These are phyloP conservation scores for Pteropus alecto DNA, from an alignment of 2,113 vertebrate species.

Conservation along the genomic window DNA sequence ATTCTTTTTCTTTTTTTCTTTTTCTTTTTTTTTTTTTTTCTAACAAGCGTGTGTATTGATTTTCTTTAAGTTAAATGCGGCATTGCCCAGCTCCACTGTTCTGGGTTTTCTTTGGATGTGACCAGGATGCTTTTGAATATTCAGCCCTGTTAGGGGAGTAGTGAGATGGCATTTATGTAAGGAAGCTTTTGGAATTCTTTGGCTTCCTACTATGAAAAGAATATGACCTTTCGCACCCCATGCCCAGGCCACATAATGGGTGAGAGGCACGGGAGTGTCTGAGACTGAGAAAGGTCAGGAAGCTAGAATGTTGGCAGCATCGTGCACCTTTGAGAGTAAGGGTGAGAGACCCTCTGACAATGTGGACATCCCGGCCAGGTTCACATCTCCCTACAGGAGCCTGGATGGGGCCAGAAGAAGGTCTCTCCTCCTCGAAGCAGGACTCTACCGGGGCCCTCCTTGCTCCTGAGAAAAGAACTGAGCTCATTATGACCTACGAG, in stretches of 20 bases:
- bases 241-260: neutral
- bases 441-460: neutral
- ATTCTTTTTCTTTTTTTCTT: neutral
- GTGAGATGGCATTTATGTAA: neutral
- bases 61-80: neutral
- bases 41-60: neutral
- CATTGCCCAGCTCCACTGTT: neutral
- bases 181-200: neutral
- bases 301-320: neutral
- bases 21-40: too few relatives aligned
- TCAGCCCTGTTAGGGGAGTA: neutral
- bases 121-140: neutral
- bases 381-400: neutral
- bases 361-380: rapidly evolving
- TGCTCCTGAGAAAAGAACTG: neutral
- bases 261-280: neutral
- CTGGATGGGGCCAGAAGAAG: neutral
- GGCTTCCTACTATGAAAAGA: neutral
- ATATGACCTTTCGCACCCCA: neutral
- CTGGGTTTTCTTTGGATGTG: neutral
- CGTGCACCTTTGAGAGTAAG: neutral
- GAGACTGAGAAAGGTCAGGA: neutral
- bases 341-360: neutral
- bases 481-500: neutral
- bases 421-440: too few relatives aligned